Conservation (phyloP, 2,797 vertebrate species). For the Varecia variegata region DNA sequence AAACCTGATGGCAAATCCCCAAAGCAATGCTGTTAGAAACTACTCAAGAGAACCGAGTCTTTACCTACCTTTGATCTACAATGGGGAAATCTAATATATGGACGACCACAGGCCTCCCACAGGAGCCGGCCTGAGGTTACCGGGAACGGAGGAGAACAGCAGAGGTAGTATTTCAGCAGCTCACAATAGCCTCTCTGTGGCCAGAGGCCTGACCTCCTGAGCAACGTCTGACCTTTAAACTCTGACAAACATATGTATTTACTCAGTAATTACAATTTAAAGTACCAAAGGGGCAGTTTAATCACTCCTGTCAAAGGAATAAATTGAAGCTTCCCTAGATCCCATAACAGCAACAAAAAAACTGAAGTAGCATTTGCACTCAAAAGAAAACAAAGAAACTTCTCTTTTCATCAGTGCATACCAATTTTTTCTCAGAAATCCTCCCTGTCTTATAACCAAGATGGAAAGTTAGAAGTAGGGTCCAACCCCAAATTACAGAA, state of each 20-base stretch:
- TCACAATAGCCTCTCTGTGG: constrained; percentile 79
- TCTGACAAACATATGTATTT: constrained; percentile 71
- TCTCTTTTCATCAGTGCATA: constrained; percentile 54
- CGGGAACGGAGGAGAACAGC: constrained; percentile 26
- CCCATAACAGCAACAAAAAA: constrained; percentile 44
- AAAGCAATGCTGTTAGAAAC: neutral
- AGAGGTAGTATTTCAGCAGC: constrained; percentile 65
- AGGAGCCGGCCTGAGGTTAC: constrained; percentile 69
- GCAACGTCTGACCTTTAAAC: constrained; percentile 54
- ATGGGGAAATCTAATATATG: constrained; percentile 27
- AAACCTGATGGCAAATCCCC: neutral
- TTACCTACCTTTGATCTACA: constrained; percentile 37
- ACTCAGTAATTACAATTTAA: constrained; percentile 56
- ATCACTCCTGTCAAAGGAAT: neutral
- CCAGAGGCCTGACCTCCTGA: constrained; percentile 63
- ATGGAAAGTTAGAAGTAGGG: neutral
- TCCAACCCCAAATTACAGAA: neutral
- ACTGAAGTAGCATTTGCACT: constrained; percentile 49
- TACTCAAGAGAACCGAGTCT: neutral
- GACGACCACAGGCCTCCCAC: too few species aligned
- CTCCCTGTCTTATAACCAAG: neutral
- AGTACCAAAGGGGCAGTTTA: neutral
- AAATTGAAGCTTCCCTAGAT: neutral
- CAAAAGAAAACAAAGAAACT: constrained; percentile 74
- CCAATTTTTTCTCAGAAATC: constrained; percentile 6